Evolutionary conservation across 1,140 invertebrate genomes (phyloP).

Genomic region (Charaxes varanes): DNA sequence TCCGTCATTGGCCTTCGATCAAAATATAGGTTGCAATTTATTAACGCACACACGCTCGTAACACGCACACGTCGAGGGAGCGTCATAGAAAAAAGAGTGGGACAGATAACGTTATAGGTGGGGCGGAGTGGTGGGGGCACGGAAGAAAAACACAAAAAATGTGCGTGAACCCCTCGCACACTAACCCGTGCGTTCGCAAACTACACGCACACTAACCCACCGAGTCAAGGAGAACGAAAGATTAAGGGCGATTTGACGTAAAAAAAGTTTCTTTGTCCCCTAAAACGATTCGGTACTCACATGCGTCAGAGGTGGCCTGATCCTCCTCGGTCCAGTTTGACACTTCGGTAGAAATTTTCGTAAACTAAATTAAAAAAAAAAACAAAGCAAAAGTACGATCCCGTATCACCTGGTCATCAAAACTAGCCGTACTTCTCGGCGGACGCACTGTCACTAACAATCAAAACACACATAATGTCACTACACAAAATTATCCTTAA

Average conservation of each 20-base stretch:
- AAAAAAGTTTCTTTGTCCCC: slow-evolving; percentile 17
- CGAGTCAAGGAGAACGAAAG: slow-evolving; percentile 45
- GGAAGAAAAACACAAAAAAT: slow-evolving; percentile 67
- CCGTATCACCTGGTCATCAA: slow-evolving; percentile 51
- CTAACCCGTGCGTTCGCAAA: slow-evolving; percentile 20
- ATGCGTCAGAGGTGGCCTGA: slow-evolving; percentile 68
- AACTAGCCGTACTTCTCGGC: slow-evolving; percentile 45
- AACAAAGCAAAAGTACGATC: slow-evolving; percentile 45
- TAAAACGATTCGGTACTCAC: slow-evolving; percentile 42
- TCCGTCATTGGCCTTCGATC: slow-evolving; percentile 61
- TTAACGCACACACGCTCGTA: slow-evolving; percentile 52
- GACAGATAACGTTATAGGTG: slow-evolving; percentile 64
- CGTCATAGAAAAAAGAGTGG: slow-evolving; percentile 67
- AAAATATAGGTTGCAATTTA: slow-evolving; percentile 72
- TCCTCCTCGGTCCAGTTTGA: slow-evolving; percentile 70
- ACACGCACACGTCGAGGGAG: slow-evolving; percentile 38
- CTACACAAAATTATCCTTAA: slow-evolving; percentile 49
- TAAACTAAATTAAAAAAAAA: slow-evolving; percentile 42
- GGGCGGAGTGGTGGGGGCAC: slow-evolving; percentile 49
- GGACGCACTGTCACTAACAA: slow-evolving; percentile 50
- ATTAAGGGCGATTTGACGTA: slow-evolving; percentile 44
- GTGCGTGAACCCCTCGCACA: slow-evolving; percentile 62
- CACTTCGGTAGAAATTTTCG: slow-evolving; percentile 71
- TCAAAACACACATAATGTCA: slow-evolving; percentile 51
- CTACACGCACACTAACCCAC: slow-evolving; percentile 32